Evolutionary conservation across 2,113 vertebrate genomes (phyloP), one percentile per base, ranked within the genome.

Genomic region (Saccopteryx bilineata): DNA sequence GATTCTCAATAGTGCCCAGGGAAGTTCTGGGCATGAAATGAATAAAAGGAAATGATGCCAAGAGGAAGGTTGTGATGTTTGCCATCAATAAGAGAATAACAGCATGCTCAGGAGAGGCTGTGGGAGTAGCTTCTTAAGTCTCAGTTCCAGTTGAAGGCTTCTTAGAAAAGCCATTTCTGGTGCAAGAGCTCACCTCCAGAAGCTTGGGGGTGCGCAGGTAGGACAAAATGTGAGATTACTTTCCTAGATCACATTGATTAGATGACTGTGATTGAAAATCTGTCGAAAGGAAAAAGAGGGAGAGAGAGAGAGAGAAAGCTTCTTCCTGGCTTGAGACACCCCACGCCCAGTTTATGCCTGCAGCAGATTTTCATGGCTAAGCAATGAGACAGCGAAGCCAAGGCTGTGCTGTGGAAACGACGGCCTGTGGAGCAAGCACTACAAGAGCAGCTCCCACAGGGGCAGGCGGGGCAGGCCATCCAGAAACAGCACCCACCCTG

Each of bases 261-360:
- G 75, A 91, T 52, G 52, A 68, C n/a, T 39, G 6, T 56, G 76
- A 81, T 68, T 92, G 39, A 66, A 87, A 92, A 68, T 87, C 52
- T 74, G 31, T 71, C 46, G 17, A 65, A 90, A 78, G 6, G 9
- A 24, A 68, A 39, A 74, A 46, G 48, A 24, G 56, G 11, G n/a
- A 1, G 7, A 15, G 5, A 61, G n/a, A n/a, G 39, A 18, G 19
- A 24, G 65, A 46, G 33, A 84, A 78, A 63, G 9, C 63, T 61
- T 9, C 28, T 83, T 66, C 48, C 80, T 91, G 60, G 71, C 66
- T 91, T 54, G 2, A 85, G 31, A 75, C 18, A 2, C 31, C 31
- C 65, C n/a, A 46, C 60, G 61, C 71, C 79, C 60, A 54, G 50
- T 56, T 90, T 92, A 50, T 87, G 33, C 61, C 63, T 39, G 26